Evolutionary conservation across 2,888 invertebrate species (phyloP), one percentile per base, ranked within the genome.

Genomic region (Cetonia aurata): DNA sequence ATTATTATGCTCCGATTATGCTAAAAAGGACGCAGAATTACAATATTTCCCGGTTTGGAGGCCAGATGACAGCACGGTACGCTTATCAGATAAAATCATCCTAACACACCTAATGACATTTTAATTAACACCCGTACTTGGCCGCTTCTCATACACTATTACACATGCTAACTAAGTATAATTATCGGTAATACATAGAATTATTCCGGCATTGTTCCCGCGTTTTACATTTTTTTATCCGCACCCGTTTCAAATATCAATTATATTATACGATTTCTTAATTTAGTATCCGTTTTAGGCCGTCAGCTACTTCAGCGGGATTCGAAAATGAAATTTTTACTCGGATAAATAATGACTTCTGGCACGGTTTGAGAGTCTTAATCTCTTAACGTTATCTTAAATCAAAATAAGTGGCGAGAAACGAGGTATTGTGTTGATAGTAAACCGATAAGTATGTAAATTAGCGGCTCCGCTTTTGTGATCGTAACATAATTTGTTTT

Each of bases 101-200:
- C 60, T 59, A 71, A 71, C 71, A 66, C 71, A 72, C 72, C 77
- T 78, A 78, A 78, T 73, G 78, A 78, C 77, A 76, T 77, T 78
- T 78, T 76, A 78, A 78, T 78, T 77, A 77, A 76, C 75, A 73
- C 73, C 71, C 75, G 75, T 75, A 74, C 75, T 77, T 72, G 73
- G 76, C 76, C 75, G 79, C 76, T 76, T 75, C 74, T 75, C 75
- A 79, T 77, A 79, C 78, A 77, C 77, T 79, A 79, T 79, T 79
- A 79, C 77, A 79, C 78, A 78, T 75, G 77, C 76, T 79, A 79
- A 79, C 75, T 78, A 73, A 73, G 72, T 60, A 73, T 76, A 77
- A 77, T 77, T 77, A 77, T 70, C 73, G 69, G 70, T 69, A 65
- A 68, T 68, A 67, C 56, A 31, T 48, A 25, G 25, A 25, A 25